These are phyloP conservation scores for Drosophila santomea DNA, from an alignment of 1,140 invertebrate species.

Conservation along the genomic window DNA sequence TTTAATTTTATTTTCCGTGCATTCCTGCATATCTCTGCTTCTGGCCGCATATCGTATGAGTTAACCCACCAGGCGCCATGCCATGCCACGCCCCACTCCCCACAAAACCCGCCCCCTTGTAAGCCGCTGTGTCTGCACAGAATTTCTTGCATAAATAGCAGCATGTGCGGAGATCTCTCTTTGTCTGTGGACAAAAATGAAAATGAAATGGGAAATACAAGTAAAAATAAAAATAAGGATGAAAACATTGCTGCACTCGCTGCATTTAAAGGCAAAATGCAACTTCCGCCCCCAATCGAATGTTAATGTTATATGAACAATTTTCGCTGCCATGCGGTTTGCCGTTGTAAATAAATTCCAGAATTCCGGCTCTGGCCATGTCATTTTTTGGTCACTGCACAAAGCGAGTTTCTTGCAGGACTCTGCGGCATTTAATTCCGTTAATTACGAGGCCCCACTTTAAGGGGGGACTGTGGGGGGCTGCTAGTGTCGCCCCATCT, in stretches of 20 bases:
- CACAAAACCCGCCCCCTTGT: conserved; percentile 22
- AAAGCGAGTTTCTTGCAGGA: conserved; percentile 14
- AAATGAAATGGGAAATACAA: not conserved
- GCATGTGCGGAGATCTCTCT: conserved; percentile 51
- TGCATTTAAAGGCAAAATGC: conserved; percentile 68
- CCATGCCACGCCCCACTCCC: not conserved
- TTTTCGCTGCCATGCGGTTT: conserved; percentile 52
- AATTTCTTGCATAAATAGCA: conserved; percentile 78
- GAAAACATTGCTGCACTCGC: conserved; percentile 35
- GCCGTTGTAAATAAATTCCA: conserved; percentile 52
- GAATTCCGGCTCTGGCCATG: conserved; percentile 27
- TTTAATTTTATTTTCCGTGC: conserved; percentile 24
- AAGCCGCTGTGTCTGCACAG: conserved; percentile 66
- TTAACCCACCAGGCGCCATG: conserved; percentile 27
- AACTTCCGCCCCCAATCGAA: conserved; percentile 59
- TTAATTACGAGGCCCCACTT: conserved; percentile 34
- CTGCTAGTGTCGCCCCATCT: conserved; percentile 1
- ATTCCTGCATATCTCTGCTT: conserved; percentile 21
- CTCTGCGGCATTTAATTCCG: conserved; percentile 34
- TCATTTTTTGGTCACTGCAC: conserved; percentile 38
- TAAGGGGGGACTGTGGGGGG: not conserved
- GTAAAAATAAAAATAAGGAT: conserved; percentile 17
- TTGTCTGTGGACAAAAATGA: conserved; percentile 4
- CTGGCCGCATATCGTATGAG: conserved; percentile 65
- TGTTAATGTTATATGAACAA: conserved; percentile 54